Evolutionary conservation across 2,113 vertebrate species (phyloP), one percentile per base, ranked within the genome.

Genomic region (Vulpes lagopus): DNA sequence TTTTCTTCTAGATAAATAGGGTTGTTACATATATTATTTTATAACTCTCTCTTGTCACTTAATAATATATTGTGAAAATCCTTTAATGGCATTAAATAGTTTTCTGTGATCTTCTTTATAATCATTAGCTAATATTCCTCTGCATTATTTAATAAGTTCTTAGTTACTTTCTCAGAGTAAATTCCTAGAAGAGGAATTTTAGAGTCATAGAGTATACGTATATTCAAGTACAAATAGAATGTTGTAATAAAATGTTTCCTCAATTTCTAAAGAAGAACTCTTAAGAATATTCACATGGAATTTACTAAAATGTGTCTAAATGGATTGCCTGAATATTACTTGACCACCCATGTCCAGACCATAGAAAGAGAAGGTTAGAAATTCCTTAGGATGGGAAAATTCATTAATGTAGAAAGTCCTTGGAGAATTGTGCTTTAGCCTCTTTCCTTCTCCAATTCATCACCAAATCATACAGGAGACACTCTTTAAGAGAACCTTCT

Each of bases 1-100:
- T 59, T 88, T 92, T 82, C 53, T 96, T 80, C 27, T 83, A 93
- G 57, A 86, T 90, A 76, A 87, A 67, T n/a, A 76, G n/a, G 5
- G 65, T 67, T 80, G 67, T 80, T 64, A 11, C 4, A n/a, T 20
- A 80, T 38, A 64, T 74, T 67, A 80, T 57, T 95, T 94, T 64
- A 82, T 71, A 78, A 81, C 25, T 59, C 20, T 71, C 59, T 86
- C 89, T 90, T 35, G 14, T 80, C 83, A 92, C 12, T 91, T 60
- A 89, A 38, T 15, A 81, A 20, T 95, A 74, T 89, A 67, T 51
- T 79, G 8, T 69, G 8, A 80, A 94, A 94, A 81, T 89, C 16
- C 10, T 84, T 88, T 74, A 51, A 67, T 91, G n/a, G 5, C 11
- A 91, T 19, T 84, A 74, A 59, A 38, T 55, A 95, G n/a, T 84